A percentile compares a stretch with the other conserved stretches of the same genome.
These are phyloP conservation scores for Bradypodion pumilum DNA, from an alignment of 2,797 vertebrate species.

Conservation along the genomic window DNA sequence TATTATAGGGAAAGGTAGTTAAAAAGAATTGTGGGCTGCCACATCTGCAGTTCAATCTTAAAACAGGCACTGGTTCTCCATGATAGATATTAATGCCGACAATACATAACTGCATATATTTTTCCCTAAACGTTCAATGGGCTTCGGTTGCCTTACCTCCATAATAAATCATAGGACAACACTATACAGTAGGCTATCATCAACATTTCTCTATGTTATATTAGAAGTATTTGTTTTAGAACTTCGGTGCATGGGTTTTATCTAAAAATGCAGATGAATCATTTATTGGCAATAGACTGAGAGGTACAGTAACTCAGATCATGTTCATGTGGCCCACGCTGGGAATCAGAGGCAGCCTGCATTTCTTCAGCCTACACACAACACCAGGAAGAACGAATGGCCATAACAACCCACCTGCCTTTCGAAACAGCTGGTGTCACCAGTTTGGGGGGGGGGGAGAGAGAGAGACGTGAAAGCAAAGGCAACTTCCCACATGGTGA, in stretches of 20 bases:
- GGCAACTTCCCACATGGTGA: neutral
- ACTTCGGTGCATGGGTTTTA: neutral
- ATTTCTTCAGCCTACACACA: neutral
- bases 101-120: neutral
- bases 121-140: neutral
- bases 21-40: neutral
- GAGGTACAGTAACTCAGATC: neutral
- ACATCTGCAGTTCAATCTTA: neutral
- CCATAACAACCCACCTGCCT: slow-evolving; percentile 13
- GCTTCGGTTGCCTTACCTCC: neutral
- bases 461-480: neutral
- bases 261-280: neutral
- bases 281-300: neutral
- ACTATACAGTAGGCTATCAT: neutral
- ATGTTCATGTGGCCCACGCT: neutral
- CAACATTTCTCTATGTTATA: neutral
- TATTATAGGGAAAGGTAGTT: neutral
- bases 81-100: neutral
- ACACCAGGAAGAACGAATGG: neutral
- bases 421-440: slow-evolving; percentile 25
- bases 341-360: neutral
- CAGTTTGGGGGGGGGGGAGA: neutral
- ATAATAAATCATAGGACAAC: neutral
- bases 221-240: slow-evolving; percentile 9
- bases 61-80: neutral